These are phyloP conservation scores for Scopus umbretta DNA, from an alignment of 2,113 vertebrate species.

Conservation along the genomic window DNA sequence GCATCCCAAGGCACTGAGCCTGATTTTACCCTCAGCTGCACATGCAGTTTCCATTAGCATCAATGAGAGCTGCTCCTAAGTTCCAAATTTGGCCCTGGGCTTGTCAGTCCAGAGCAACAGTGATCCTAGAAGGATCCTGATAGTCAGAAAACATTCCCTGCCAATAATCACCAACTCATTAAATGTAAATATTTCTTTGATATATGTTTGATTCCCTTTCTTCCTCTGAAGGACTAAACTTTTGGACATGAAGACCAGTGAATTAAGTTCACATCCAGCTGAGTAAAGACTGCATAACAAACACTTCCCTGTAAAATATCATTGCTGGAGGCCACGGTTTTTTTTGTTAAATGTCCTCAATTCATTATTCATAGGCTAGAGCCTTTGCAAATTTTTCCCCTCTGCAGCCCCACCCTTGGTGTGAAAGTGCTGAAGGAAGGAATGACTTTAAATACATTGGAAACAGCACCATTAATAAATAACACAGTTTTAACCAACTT, in stretches of 20 bases:
- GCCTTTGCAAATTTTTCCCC: neutral
- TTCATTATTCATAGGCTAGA: conserved; percentile 51
- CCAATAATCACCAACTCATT: conserved; percentile 19
- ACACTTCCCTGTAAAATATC: neutral
- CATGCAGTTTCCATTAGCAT: conserved; percentile 23
- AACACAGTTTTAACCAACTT: conserved; percentile 46
- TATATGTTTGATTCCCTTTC: conserved; percentile 23
- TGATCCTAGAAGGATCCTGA: conserved; percentile 19
- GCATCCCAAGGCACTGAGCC: neutral
- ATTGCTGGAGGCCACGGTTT: conserved; percentile 6
- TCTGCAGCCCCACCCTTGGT: neutral
- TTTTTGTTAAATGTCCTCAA: neutral
- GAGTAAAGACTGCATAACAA: conserved; percentile 15
- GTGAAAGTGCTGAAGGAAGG: conserved; percentile 33
- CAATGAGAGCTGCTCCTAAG: neutral
- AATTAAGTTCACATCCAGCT: conserved; percentile 17
- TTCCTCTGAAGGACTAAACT: conserved; percentile 9
- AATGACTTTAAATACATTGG: conserved; percentile 40
- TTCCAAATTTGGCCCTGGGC: neutral
- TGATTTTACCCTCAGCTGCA: conserved; percentile 45
- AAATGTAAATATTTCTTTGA: conserved; percentile 1
- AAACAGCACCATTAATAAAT: conserved; percentile 52
- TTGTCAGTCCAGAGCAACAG: conserved; percentile 21
- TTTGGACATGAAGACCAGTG: neutral
- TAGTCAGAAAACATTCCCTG: conserved; percentile 3